A percentile compares a stretch with the other conserved stretches of the same genome.
Conservation (phyloP, 2,797 vertebrate species). For the Lacerta bilineata region DNA sequence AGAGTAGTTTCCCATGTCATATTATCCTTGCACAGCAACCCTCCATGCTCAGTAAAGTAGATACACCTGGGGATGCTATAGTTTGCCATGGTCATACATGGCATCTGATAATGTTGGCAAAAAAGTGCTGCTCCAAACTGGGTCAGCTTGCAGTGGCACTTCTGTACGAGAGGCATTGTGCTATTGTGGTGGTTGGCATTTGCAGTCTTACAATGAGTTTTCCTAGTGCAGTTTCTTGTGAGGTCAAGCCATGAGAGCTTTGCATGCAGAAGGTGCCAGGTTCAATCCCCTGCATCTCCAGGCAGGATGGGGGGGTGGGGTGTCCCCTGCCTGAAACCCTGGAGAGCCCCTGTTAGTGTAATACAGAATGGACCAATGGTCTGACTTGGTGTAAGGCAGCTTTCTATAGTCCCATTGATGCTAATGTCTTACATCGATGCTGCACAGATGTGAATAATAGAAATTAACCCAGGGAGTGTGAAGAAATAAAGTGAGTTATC, state of each 20-base stretch:
- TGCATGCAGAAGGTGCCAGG: too few relatives aligned
- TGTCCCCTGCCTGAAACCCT: too few relatives aligned
- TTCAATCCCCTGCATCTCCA: too few relatives aligned
- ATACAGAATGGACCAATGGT: too few relatives aligned
- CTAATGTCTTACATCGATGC: neutral
- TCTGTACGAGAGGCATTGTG: neutral
- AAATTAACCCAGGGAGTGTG: neutral
- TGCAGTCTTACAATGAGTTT: neutral
- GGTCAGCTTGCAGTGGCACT: neutral
- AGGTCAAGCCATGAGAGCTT: neutral
- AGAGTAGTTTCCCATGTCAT: neutral
- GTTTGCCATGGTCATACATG: neutral
- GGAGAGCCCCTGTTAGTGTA: too few relatives aligned
- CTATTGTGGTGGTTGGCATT: neutral
- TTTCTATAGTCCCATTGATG: neutral
- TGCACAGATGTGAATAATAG: neutral
- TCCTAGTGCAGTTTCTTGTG: neutral
- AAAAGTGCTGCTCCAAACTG: neutral
- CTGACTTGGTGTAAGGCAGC: too few relatives aligned
- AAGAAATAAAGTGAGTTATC: neutral
- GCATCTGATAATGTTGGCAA: neutral
- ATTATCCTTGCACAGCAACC: neutral
- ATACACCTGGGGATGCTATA: neutral
- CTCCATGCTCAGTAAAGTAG: neutral
- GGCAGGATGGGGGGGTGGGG: too few relatives aligned